Evolutionary conservation across 1,140 invertebrate genomes (phyloP).

Genomic region (Dendrolimus punctatus): DNA sequence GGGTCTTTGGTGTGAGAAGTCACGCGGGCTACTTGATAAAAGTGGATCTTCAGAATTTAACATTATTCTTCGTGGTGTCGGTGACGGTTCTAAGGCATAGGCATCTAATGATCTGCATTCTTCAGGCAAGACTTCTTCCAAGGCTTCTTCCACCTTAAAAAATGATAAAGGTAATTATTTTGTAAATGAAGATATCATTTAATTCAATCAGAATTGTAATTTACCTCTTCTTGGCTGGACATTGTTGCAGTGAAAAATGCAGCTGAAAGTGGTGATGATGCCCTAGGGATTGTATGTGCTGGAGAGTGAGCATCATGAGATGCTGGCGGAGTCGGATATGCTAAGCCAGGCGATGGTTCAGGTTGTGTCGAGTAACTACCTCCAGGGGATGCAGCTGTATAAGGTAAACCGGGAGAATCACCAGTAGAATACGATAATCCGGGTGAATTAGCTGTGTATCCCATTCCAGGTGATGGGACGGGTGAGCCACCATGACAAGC

Average conservation of each 20-base stretch:
- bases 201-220: slow-evolving; percentile 3
- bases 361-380: slow-evolving; percentile 72
- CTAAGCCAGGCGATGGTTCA: slow-evolving; percentile 81
- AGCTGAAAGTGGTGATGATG: slow-evolving; percentile 77
- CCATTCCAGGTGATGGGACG: slow-evolving; percentile 61
- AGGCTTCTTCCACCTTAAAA: slow-evolving; percentile 80
- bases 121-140: slow-evolving; percentile 85
- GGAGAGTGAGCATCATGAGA: slow-evolving; percentile 85
- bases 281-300: slow-evolving; percentile 59
- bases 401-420: slow-evolving; percentile 54
- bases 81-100: slow-evolving; percentile 76
- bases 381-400: slow-evolving; percentile 68
- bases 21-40: slow-evolving; percentile 85
- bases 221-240: slow-evolving; percentile 83
- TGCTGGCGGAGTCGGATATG: slow-evolving; percentile 87
- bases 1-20: slow-evolving; percentile 79
- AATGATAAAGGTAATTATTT: slow-evolving; percentile 10
- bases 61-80: slow-evolving; percentile 77
- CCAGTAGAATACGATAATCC: slow-evolving; percentile 56
- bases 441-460: slow-evolving; percentile 49
- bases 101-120: slow-evolving; percentile 78
- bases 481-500: slow-evolving; percentile 77
- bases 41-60: slow-evolving; percentile 88
- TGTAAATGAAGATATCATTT: slow-evolving; percentile 1
- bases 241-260: slow-evolving; percentile 90